These are phyloP conservation scores for Andrena dorsata DNA, from an alignment of 2,888 invertebrate genomes.

Conservation along the genomic window DNA sequence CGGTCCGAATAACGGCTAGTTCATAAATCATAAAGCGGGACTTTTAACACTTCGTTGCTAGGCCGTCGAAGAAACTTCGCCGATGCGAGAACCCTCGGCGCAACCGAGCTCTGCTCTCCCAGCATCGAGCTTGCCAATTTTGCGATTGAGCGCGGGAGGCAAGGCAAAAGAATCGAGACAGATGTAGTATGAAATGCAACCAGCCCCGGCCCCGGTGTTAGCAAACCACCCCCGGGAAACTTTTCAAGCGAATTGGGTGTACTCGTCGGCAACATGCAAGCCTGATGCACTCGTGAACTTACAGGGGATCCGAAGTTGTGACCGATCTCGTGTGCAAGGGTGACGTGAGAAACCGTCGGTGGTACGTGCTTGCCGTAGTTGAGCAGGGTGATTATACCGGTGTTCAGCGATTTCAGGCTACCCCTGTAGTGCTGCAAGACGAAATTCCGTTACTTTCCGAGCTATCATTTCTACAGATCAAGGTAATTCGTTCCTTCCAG, in stretches of 20 bases:
- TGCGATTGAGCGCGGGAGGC: no score
- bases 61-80: no score
- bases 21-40: no score
- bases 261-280: conserved; percentile 26
- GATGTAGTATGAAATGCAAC: neutral
- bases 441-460: conserved; percentile 41
- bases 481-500: neutral
- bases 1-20: neutral
- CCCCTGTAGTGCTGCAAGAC: conserved; percentile 93
- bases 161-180: neutral
- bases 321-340: conserved; percentile 98
- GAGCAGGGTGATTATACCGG: conserved; percentile 98
- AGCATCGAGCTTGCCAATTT: no score
- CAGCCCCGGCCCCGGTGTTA: neutral
- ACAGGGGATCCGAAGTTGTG: conserved; percentile 99
- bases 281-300: conserved; percentile 81
- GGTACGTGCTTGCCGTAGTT: conserved; percentile 98
- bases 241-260: conserved; percentile 36
- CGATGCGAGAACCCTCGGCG: no score
- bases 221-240: conserved; percentile 5
- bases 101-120: no score
- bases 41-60: no score
- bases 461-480: conserved; percentile 16
- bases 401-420: conserved; percentile 96
- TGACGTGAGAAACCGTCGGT: conserved; percentile 97